These are phyloP conservation scores for Arothron firmamentum DNA, from an alignment of 2,113 vertebrate species.

Conservation along the genomic window DNA sequence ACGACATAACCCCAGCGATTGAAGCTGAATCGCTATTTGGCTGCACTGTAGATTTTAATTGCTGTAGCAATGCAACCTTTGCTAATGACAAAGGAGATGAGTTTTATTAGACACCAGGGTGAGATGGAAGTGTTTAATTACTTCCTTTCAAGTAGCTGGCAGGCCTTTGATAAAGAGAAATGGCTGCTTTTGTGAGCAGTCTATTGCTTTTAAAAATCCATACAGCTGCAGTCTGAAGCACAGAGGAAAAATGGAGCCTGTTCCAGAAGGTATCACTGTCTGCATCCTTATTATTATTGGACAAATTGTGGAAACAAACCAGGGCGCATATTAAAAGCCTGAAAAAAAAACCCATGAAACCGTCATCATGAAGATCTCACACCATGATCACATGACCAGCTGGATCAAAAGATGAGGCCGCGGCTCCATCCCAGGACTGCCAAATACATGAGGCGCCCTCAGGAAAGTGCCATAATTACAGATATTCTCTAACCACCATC, in stretches of 20 bases:
- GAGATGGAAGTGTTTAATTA: conserved; percentile 69
- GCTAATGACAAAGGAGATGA: conserved; percentile 47
- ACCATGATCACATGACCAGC: background rate
- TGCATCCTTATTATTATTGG: too few species aligned
- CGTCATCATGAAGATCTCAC: background rate
- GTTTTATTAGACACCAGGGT: conserved; percentile 59
- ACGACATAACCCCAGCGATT: conserved; percentile 49
- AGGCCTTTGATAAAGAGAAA: conserved; percentile 62
- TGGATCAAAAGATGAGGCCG: background rate
- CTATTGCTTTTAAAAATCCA: conserved; percentile 68
- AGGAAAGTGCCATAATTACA: conserved; percentile 23
- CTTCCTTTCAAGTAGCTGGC: conserved; percentile 56
- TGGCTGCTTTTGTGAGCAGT: conserved; percentile 53
- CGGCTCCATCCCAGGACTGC: conserved; percentile 14
- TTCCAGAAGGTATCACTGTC: too few species aligned
- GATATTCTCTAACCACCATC: conserved; percentile 38
- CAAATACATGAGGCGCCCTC: conserved; percentile 26
- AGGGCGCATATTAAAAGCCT: too few species aligned
- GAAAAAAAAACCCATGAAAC: too few species aligned
- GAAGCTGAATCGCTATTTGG: conserved; percentile 48
- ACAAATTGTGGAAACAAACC: background rate
- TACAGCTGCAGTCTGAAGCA: background rate
- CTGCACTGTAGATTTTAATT: conserved; percentile 63
- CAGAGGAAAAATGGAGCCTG: too few species aligned
- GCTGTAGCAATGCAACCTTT: conserved; percentile 36